A percentile compares a stretch with the other conserved stretches of the same genome.
phyloP scores from a whole-genome alignment of 2,113 vertebrate genomes.

The Chelonoidis abingdonii region DNA sequence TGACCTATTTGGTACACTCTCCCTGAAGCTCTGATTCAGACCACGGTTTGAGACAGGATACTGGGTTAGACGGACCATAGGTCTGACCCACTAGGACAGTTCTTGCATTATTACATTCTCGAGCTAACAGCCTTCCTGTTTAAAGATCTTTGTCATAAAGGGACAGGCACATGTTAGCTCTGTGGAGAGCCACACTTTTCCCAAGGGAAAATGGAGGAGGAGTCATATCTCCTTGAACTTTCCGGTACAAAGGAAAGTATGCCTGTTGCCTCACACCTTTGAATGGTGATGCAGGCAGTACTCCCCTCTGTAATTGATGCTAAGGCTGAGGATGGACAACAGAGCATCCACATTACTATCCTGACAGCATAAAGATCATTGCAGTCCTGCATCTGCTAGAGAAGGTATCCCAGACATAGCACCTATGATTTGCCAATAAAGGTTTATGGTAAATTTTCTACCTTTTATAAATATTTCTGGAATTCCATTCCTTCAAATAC shows the following conservation, averaged over 20 bases:
- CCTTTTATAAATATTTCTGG: slow-evolving; percentile 29
- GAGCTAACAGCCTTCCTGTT: neutral
- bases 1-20: neutral
- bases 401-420: neutral
- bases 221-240: neutral
- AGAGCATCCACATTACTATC: fast-evolving
- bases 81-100: neutral
- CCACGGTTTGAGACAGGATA: neutral
- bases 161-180: neutral
- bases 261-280: neutral
- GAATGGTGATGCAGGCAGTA: fast-evolving
- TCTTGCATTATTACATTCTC: neutral
- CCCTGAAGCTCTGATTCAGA: neutral
- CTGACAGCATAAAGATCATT: neutral
- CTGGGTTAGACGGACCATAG: neutral
- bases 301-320: neutral
- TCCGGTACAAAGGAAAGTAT: neutral
- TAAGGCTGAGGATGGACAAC: neutral
- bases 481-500: slow-evolving; percentile 20
- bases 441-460: neutral
- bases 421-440: slow-evolving; percentile 23
- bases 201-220: neutral
- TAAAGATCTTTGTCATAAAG: neutral
- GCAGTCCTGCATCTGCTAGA: neutral
- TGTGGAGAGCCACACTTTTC: neutral